Base-by-base conservation (phyloP, 2,888 invertebrate species). In the Dryobotodes eremita region DNA sequence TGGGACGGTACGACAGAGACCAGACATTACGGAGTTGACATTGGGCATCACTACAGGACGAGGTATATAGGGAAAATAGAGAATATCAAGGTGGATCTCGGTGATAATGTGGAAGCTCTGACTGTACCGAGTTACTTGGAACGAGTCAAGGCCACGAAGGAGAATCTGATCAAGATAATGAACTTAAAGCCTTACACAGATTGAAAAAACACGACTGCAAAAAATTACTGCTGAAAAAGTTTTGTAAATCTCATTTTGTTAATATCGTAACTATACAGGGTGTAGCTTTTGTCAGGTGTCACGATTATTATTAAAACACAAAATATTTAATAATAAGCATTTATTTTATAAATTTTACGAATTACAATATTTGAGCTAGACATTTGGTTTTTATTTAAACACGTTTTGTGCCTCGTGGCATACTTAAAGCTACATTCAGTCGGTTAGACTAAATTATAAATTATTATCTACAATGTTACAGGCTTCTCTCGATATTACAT, bases 1-100 rank as follows among this genome's bases (percentile, higher is more conserved):
- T 97, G 96, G 96, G 94, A 96, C 73, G 96, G 96, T 0, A 95
- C 95, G 0, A 90, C 92, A 0, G 95, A 95, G 26, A 93, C 95
- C 0, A 93, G 92, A 0, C 92, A 87, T 15, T 94, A 92, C 70
- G 94, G 95, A 0, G 82, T 95, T 0, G 93, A 95, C 78, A 93
- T 93, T 0, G 96, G 95, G 0, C 95, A 95, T 79, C 92, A 94
- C 53, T 96, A 95, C 64, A 93, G 95, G 68, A 94, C 95, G 0
- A 93, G 94, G 93, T 94, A 94, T 74, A 93, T 95, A 20, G 94
- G 94, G 64, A 79, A 80, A 0, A 88, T 92, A 1, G 95, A 95
- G 75, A 95, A 94, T 0, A 94, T 96, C 0, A 94, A 91, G 75
- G 96, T 95, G 69, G 94, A 95, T 31, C 90, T 82, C 2, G 95